Percentiles rank a stretch among this genome's conserved stretches.
Evolutionary conservation across 37 sponge, comb jelly and placozoan genomes (phyloP).

Genomic region (Diacarnus erythraeanus): DNA sequence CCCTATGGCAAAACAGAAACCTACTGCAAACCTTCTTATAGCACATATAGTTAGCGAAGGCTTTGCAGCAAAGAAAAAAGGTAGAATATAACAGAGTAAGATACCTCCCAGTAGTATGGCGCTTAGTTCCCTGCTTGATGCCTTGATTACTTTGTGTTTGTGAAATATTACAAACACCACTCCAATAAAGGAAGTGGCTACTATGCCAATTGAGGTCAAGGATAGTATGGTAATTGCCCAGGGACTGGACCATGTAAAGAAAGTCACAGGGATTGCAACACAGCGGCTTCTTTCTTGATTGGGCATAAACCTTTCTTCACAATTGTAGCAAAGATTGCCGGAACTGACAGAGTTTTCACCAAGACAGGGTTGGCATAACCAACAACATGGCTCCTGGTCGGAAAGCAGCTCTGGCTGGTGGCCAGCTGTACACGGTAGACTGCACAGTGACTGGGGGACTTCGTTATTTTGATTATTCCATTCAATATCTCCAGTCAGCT

Average conservation of each 20-base stretch:
- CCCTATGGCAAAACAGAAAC: constrained; percentile 48
- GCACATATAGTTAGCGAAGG: constrained; percentile 52
- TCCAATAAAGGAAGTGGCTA: constrained; percentile 8
- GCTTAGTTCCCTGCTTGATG: constrained; percentile 75
- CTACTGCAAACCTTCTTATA: constrained; percentile 42
- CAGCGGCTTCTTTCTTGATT: constrained; percentile 44
- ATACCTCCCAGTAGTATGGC: constrained; percentile 53
- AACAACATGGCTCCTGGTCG: constrained; percentile 52
- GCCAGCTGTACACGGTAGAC: constrained; percentile 41
- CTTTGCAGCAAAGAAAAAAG: constrained; percentile 52
- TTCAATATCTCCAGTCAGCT: neutral
- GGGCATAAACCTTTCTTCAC: constrained; percentile 43
- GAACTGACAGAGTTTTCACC: constrained; percentile 22
- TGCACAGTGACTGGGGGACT: constrained; percentile 24
- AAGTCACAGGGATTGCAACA: constrained; percentile 17
- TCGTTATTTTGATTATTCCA: neutral
- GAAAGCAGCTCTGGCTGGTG: constrained; percentile 7
- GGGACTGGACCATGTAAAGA: constrained; percentile 10
- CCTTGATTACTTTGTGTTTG: constrained; percentile 55
- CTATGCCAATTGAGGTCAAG: constrained; percentile 35
- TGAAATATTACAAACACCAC: constrained; percentile 37
- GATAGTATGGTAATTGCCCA: constrained; percentile 38
- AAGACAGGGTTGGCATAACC: constrained; percentile 54
- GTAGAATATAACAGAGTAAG: constrained; percentile 41
- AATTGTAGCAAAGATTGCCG: constrained; percentile 28